Conservation (phyloP, 2,888 invertebrate species). For the Brenthis hecate region DNA sequence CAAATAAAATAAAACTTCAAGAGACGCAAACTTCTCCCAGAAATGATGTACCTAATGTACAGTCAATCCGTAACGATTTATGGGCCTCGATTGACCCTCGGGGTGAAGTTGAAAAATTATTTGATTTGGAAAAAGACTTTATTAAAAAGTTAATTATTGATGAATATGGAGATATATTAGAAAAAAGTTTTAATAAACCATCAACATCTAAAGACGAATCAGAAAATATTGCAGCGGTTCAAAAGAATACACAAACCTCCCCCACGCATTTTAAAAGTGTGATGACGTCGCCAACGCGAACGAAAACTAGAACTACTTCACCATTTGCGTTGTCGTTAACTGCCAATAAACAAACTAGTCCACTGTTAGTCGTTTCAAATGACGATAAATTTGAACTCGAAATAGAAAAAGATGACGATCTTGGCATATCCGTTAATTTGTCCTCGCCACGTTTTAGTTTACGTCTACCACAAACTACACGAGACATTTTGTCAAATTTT, state of each 20-base stretch:
- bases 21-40: slow-evolving; percentile 75
- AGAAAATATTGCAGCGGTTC: slow-evolving; percentile 52
- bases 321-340: slow-evolving; percentile 57
- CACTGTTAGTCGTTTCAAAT: slow-evolving; percentile 49
- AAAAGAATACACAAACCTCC: slow-evolving; percentile 76
- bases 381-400: slow-evolving; percentile 49
- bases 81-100: slow-evolving; percentile 65
- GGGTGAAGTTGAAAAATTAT: slow-evolving; percentile 66
- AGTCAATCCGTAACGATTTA: slow-evolving; percentile 69
- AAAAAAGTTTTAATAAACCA: slow-evolving; percentile 65
- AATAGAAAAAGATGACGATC: slow-evolving; percentile 52
- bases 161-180: slow-evolving; percentile 70
- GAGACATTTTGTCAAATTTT: slow-evolving; percentile 63
- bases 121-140: slow-evolving; percentile 72
- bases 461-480: slow-evolving; percentile 64
- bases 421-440: slow-evolving; percentile 67
- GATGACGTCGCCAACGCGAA: slow-evolving; percentile 74
- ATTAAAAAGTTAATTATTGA: slow-evolving; percentile 72
- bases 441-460: slow-evolving; percentile 73
- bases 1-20: slow-evolving; percentile 62
- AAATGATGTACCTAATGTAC: slow-evolving; percentile 50
- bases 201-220: slow-evolving; percentile 57
- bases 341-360: slow-evolving; percentile 69
- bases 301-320: slow-evolving; percentile 73
- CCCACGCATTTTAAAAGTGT: slow-evolving; percentile 70